Conservation (phyloP, 2,797 vertebrate species). For the Sebastiscus tertius region DNA sequence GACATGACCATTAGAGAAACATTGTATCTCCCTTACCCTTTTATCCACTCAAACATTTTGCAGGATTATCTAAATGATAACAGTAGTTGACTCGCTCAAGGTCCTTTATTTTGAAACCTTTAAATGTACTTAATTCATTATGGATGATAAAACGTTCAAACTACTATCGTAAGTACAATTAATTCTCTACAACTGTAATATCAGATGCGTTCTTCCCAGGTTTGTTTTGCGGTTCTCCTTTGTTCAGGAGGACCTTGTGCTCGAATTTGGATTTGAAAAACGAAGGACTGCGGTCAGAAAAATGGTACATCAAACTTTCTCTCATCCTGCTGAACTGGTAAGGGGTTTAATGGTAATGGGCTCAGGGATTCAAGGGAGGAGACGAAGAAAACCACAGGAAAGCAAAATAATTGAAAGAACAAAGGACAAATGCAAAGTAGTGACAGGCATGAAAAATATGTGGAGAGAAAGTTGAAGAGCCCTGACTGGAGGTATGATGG, state of each 20-base stretch:
- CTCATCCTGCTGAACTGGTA: not conserved
- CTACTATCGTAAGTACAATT: not conserved
- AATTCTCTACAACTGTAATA: not conserved
- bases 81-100: not conserved
- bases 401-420: conserved; percentile 7
- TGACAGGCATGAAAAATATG: not conserved
- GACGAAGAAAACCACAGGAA: not conserved
- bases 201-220: not conserved
- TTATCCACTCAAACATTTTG: conserved; percentile 20
- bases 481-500: not conserved
- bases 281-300: not conserved
- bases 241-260: not conserved
- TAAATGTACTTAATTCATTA: not conserved
- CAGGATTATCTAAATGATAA: conserved; percentile 7
- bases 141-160: not conserved
- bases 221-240: not conserved
- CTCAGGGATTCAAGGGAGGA: not conserved
- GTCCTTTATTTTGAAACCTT: not conserved
- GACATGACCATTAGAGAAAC: conserved; percentile 8
- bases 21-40: not conserved
- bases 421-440: not conserved
- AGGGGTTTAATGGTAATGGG: conserved; percentile 22
- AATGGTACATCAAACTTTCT: not conserved
- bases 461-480: not conserved
- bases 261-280: conserved; percentile 6